Conservation (phyloP, 2,888 invertebrate genomes). For the Auanema freiburgensis region DNA sequence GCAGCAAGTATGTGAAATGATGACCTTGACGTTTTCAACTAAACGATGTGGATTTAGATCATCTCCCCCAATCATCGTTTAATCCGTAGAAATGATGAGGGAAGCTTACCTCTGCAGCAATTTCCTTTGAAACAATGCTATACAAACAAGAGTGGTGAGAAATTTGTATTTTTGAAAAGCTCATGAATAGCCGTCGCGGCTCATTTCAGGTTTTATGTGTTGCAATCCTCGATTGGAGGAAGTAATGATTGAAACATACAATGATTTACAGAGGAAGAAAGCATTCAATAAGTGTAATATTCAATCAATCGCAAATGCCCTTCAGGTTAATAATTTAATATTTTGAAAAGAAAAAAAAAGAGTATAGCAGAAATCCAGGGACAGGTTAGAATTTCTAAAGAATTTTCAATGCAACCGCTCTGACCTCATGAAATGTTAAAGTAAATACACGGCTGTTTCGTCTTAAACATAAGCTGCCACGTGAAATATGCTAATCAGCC, state of each 20-base stretch:
- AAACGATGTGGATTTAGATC: no score
- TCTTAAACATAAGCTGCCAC: no score
- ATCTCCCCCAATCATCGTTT: no score
- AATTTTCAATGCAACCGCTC: no score
- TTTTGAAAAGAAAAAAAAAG: background rate
- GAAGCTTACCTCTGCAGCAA: slow-evolving; percentile 19
- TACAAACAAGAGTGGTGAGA: slow-evolving; percentile 50
- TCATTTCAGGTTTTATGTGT: slow-evolving; percentile 57
- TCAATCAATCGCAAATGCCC: slow-evolving; percentile 48
- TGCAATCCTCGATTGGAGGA: slow-evolving; percentile 56
- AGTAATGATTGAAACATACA: slow-evolving; percentile 46
- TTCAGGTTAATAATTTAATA: slow-evolving; percentile 30
- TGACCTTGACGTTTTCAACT: no score
- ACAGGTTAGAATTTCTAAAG: no score
- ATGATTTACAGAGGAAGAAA: slow-evolving; percentile 21
- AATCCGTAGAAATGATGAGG: no score
- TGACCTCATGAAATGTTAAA: no score
- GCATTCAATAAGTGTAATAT: slow-evolving; percentile 50
- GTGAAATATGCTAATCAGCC: no score
- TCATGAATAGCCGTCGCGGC: slow-evolving; percentile 7
- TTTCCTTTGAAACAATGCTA: slow-evolving; percentile 59
- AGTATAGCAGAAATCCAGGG: no score
- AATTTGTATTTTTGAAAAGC: background rate
- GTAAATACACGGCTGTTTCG: no score
- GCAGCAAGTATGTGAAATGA: background rate